Evolutionary conservation across 2,888 invertebrate species (phyloP).

Genomic region (Homarus gammarus): DNA sequence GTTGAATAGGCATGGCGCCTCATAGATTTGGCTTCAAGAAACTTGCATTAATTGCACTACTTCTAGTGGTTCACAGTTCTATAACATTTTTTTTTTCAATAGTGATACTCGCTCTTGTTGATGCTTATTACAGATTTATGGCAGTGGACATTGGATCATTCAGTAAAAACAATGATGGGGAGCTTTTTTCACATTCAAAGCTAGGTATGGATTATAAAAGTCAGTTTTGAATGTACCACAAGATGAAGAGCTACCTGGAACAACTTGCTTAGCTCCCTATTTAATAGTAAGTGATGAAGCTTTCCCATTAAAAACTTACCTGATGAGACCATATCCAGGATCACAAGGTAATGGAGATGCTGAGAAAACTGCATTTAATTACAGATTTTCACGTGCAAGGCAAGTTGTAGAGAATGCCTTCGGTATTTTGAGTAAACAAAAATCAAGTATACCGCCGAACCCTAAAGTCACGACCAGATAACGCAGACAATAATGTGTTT

Average conservation of each 20-base stretch:
- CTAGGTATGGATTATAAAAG: too few species aligned
- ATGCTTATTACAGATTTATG: background rate
- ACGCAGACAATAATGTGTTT: too few species aligned
- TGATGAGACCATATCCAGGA: too few species aligned
- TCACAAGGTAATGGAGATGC: background rate
- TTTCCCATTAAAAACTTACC: slow-evolving; percentile 20
- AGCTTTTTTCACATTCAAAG: too few species aligned
- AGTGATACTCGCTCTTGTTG: slow-evolving; percentile 11
- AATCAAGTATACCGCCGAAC: slow-evolving; percentile 4
- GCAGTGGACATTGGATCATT: too few species aligned
- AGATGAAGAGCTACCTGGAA: background rate
- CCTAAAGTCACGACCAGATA: slow-evolving; percentile 4
- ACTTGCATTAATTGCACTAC: background rate
- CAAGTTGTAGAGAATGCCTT: slow-evolving; percentile 16
- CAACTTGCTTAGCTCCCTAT: background rate
- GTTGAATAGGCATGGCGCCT: background rate
- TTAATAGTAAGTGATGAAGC: too few species aligned
- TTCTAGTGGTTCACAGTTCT: too few species aligned
- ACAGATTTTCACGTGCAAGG: slow-evolving; percentile 28
- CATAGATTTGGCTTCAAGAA: background rate
- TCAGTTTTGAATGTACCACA: background rate
- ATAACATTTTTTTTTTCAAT: too few species aligned
- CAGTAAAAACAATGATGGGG: background rate
- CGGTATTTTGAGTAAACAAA: slow-evolving; percentile 9
- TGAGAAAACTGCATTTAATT: slow-evolving; percentile 18